Evolutionary conservation across 2,113 vertebrate genomes (phyloP), one percentile per base, ranked within the genome.

Genomic region (Coptodon rendalli): DNA sequence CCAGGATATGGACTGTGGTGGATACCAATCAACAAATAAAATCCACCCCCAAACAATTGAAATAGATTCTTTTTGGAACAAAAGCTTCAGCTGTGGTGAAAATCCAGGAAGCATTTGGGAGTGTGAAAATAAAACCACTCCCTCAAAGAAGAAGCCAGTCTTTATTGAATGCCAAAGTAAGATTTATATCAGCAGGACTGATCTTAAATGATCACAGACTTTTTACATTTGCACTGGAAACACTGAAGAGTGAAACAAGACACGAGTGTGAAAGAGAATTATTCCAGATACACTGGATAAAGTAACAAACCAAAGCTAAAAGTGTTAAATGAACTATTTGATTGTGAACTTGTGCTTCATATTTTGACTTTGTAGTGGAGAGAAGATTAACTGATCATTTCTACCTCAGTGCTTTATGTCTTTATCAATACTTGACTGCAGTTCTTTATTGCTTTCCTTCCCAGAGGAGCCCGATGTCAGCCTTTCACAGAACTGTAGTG

Each of bases 21-120:
- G 13, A 45, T 45, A 45, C 43, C 0, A 14, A 45, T 45, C 43
- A 45, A 45, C 43, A 45, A 45, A 45, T 45, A 0, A 45, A 45
- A 45, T 0, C 0, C 40, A 12, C 40, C 5, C 11, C 43, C 6
- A 45, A 45, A 45, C 13, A 45, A 45, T 0, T 45, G 43, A 45
- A 45, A 45, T 45, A 14, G 13, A 45, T 45, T 45, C 0, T 3
- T 45, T 45, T 14, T 45, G 43, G 43, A 45, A 14, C 43, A 48
- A 7, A 48, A 48, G 45, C 14, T 48, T 48, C 16, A 50, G 45
- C 45, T 50, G 45, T 50, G 4, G 45, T 50, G 0, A 50, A 50
- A 50, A 50, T 50, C 45, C 45, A 50, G 45, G 45, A 50, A 17
- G 45, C 45, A 50, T 50, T 50, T 50, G 45, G 45, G 45, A 48